Evolutionary conservation across 2,888 invertebrate genomes (phyloP), one percentile per base, ranked within the genome.

Genomic region (Lasioglossum vierecki): DNA sequence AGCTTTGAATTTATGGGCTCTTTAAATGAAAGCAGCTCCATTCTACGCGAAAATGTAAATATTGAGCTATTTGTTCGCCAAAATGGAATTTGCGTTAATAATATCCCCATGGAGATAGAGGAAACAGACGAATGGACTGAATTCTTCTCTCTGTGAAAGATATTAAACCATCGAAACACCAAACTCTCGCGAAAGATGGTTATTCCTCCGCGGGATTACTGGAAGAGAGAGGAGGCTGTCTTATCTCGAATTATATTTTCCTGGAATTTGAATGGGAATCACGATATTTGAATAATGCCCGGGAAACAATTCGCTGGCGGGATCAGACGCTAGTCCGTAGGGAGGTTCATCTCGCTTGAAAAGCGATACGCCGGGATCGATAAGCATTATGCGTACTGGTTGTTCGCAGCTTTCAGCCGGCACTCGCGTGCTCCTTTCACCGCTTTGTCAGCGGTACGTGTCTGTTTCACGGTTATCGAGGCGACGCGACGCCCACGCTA

Each of bases 321-420:
- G 68, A 68, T 68, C 68, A 68, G 68, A 68, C 35, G 39, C 39
- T 35, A 22, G 4, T 18, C 30, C 30, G 63, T 6, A 2, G 70
- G 1, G n/a, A n/a, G 13, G n/a, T 70, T 70, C 39, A n/a, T 41
- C 70, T 41, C 70, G 70, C n/a, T 70, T 41, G 70, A 13, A 70
- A 41, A 41, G 70, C 70, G 68, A 68, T 68, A 39, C 53, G 46
- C 18, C 39, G 30, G 39, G 79, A 84, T 83, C 84, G 84, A 84
- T 84, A 83, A 76, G 79, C 79, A 84, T 84, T 84, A 83, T 79
- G 83, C 66, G 84, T 83, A 79, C 79, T 83, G 79, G 53, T 75
- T 71, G 79, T 49, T 70, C 46, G 26, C 30, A 79, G 60, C 70
- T 70, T 41, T 70, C 70, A 70, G 41, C 41, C 39, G 39, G 70